Evolutionary conservation across 2,888 invertebrate species (phyloP), one percentile per base, ranked within the genome.

Genomic region (Zaprionus lineosus): DNA sequence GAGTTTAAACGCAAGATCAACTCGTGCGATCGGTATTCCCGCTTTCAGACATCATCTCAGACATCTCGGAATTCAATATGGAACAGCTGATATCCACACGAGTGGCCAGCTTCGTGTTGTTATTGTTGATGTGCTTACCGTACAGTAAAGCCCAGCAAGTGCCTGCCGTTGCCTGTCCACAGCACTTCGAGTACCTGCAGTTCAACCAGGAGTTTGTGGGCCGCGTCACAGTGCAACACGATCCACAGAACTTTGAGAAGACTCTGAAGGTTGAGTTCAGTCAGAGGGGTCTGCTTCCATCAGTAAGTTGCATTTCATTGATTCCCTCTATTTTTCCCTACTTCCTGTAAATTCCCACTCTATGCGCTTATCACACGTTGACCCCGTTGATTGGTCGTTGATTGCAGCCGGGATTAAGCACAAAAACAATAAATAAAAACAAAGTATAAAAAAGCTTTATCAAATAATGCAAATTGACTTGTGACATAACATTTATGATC

Each of bases 141-240:
- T 34, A 12, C 8, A 19, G 37, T 7, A 12, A 39, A 1, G 62
- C 50, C 2, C 76, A 61, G 24, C 62, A 39, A 15, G 51, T 87
- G 26, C 87, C 87, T 0, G 39, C 33, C 3, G 61, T 86, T 0
- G 58, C 72, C 1, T 85, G 88, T 47, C 84, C 88, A 1, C 41
- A 71, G 1, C 74, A 76, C 34, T 87, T 87, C 16, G 47, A 82
- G 48, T 87, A 87, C 26, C 28, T 74, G 7, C 34, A 7, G 2
- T 65, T 48, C 11, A 59, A 63, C 8, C 40, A 36, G 9, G 41
- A 72, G 9, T 72, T 51, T 48, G 48, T 84, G 18, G 87, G 87
- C 1, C 74, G 68, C 1, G 39, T 87, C 2, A 59, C 68, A 0
- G 16, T 87, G n/a, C 67, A 63, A 0, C 61, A 55, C 41, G 47